phyloP scores from a whole-genome alignment of 2,797 vertebrate genomes.

The Falco cherrug region DNA sequence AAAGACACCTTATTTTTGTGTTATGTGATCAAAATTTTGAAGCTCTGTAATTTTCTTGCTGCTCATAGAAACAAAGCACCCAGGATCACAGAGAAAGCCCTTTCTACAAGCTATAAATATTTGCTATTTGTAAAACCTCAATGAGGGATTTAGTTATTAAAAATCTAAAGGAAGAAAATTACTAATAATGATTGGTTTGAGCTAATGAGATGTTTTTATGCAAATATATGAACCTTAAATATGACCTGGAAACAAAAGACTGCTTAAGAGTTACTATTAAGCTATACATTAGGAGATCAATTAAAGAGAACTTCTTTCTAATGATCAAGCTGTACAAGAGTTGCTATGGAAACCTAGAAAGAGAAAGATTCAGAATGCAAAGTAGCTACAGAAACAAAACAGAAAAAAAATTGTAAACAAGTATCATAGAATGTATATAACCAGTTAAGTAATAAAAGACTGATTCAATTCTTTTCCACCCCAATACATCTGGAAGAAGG shows the following conservation, averaged over 20 bases:
- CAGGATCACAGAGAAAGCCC: constrained; percentile 74
- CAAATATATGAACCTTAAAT: constrained; percentile 91
- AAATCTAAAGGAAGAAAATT: constrained; percentile 90
- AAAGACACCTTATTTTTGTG: constrained; percentile 40
- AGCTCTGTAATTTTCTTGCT: constrained; percentile 75
- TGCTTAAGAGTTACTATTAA: constrained; percentile 90
- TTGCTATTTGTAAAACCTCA: constrained; percentile 87
- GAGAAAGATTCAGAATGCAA: constrained; percentile 78
- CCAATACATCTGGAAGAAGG: not conserved
- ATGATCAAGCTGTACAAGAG: constrained; percentile 81
- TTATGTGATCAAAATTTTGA: constrained; percentile 64
- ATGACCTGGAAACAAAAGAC: constrained; percentile 98
- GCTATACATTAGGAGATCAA: constrained; percentile 98
- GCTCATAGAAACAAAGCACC: constrained; percentile 72
- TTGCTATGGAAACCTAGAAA: constrained; percentile 91
- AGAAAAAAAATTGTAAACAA: constrained; percentile 83
- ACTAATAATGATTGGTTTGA: constrained; percentile 93
- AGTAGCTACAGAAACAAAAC: constrained; percentile 75
- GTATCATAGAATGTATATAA: constrained; percentile 72
- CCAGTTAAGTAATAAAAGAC: constrained; percentile 70
- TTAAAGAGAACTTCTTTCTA: constrained; percentile 93
- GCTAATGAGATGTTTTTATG: constrained; percentile 95
- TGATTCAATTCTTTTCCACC: constrained; percentile 34
- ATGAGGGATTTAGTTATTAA: constrained; percentile 82
- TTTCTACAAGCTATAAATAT: constrained; percentile 88